Evolutionary conservation across 2,113 vertebrate species (phyloP), one percentile per base, ranked within the genome.

Genomic region (Malurus elegans): DNA sequence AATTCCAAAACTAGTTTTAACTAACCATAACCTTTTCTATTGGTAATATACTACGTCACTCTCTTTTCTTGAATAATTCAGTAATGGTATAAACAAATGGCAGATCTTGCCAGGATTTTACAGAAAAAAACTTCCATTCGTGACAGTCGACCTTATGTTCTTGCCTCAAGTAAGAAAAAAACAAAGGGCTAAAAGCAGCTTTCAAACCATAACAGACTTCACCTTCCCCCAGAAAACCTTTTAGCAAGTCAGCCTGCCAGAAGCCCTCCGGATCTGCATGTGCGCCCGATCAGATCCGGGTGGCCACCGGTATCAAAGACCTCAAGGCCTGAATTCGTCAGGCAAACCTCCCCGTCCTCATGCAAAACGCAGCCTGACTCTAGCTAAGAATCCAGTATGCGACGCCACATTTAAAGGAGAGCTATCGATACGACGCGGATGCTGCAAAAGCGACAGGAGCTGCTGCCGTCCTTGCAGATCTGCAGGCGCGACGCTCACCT

Each of bases 361-460:
- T 0, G 14, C 44, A 28, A 44, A 51, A 24, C 25, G 3, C 29
- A 26, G 8, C 1, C 45, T 3, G 25, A 25, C 13, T 34, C 13
- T 10, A 76, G 4, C 12, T 7, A 45, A 9, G 4, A 38, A 24
- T 38, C 4, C 5, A 18, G 4, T 2, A 61, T 1, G 2, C 25
- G 38, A 65, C 24, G 10, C 72, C 17, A 4, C 47, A 12, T 38
- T 20, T 4, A 5, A 10, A 42, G n/a, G 8, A 20, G 11, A 53
- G 32, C 38, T 19, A 32, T 10, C 17, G 15, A 5, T 31, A 23
- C 2, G 14, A 3, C 24, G 23, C 23, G 4, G 17, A 2, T 12
- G 34, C 15, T 6, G 31, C 54, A 25, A 31, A 16, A 47, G 34
- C 36, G 3, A 12, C 62, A 1, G 9, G 32, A n/a, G 18, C 34